Evolutionary conservation across 2,888 invertebrate genomes (phyloP).

Genomic region (Trichopria drosophilae): DNA sequence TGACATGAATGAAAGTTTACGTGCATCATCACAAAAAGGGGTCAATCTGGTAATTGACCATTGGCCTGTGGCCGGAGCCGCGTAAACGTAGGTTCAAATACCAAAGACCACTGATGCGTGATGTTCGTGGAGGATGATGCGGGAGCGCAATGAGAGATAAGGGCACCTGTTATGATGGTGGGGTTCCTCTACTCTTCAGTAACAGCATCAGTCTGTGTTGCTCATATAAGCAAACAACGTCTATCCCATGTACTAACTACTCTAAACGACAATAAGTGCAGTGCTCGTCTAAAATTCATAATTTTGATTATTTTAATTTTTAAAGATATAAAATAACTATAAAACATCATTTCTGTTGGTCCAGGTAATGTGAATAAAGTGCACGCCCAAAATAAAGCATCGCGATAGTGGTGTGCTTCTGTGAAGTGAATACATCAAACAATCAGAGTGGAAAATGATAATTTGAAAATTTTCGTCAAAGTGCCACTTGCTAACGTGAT

Average conservation of each 20-base stretch:
- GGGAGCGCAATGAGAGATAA: conserved; percentile 49
- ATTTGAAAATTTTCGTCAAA: no score
- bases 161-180: conserved; percentile 51
- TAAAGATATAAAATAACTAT: no score
- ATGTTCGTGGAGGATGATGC: conserved; percentile 40
- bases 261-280: conserved; percentile 13
- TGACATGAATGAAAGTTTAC: conserved; percentile 53
- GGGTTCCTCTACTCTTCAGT: conserved; percentile 48
- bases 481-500: no score
- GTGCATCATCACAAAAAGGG: conserved; percentile 49
- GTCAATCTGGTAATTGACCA: conserved; percentile 52
- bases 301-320: no score
- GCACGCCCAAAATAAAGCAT: no score
- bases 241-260: conserved; percentile 28
- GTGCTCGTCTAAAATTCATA: neutral
- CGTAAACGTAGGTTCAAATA: conserved; percentile 26
- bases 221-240: conserved; percentile 52
- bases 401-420: neutral
- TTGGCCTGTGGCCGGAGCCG: conserved; percentile 36
- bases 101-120: conserved; percentile 27
- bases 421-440: neutral
- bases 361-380: no score
- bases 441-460: neutral
- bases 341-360: no score
- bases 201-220: conserved; percentile 56